These are phyloP conservation scores for Gila robusta DNA, from an alignment of 2,797 vertebrate genomes.

Conservation along the genomic window DNA sequence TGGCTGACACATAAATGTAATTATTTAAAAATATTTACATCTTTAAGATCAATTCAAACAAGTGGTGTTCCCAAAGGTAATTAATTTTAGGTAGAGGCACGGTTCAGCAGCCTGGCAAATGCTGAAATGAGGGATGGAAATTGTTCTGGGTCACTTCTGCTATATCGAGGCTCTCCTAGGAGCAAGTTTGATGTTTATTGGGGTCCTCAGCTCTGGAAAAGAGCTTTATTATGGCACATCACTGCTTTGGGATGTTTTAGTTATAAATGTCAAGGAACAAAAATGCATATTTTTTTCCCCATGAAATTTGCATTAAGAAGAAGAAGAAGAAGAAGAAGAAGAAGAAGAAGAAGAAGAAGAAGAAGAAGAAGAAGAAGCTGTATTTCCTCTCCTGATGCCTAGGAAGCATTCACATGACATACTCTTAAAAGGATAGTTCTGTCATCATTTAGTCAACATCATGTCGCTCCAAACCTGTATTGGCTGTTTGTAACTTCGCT, in stretches of 20 bases:
- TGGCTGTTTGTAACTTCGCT: not conserved
- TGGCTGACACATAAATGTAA: constrained; percentile 13
- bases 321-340: too few relatives aligned
- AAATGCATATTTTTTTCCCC: not conserved
- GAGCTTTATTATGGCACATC: constrained; percentile 1
- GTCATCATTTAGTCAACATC: not conserved
- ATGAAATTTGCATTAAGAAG: not conserved
- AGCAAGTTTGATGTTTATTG: constrained; percentile 28
- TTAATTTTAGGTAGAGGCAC: constrained; percentile 20
- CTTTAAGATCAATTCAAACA: constrained; percentile 38
- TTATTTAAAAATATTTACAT: constrained; percentile 43
- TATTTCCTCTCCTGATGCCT: not conserved
- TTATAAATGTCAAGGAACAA: constrained; percentile 2
- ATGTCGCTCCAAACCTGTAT: not conserved
- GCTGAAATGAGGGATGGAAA: constrained; percentile 3
- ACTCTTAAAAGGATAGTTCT: not conserved
- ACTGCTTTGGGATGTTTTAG: constrained; percentile 3
- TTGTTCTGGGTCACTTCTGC: constrained; percentile 35
- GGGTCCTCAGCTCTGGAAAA: constrained; percentile 15
- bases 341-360: too few relatives aligned
- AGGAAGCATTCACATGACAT: not conserved
- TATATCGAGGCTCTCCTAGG: constrained; percentile 7
- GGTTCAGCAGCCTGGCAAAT: constrained; percentile 12
- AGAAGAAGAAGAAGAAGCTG: not conserved
- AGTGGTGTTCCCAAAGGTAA: constrained; percentile 21